phyloP scores from a whole-genome alignment of 37 sponge, comb jelly and placozoan species.

The Ephydatia muelleri region DNA sequence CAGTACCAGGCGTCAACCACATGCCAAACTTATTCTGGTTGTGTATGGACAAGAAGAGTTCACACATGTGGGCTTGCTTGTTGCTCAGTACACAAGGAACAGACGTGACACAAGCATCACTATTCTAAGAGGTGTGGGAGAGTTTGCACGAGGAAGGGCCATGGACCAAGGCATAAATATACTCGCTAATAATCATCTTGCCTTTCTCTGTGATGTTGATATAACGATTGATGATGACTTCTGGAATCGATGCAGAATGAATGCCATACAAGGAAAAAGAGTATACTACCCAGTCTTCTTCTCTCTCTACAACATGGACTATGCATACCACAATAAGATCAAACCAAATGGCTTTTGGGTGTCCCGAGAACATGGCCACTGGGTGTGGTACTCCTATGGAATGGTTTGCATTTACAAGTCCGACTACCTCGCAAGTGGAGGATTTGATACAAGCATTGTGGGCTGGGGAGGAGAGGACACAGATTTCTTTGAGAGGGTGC shows the following conservation, averaged over 20 bases:
- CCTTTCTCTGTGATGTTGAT: slow-evolving; percentile 72
- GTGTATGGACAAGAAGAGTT: slow-evolving; percentile 48
- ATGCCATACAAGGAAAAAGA: slow-evolving; percentile 36
- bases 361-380: slow-evolving; percentile 60
- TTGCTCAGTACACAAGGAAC: slow-evolving; percentile 10
- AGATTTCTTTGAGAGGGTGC: slow-evolving; percentile 30
- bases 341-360: slow-evolving; percentile 7
- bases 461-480: slow-evolving; percentile 83
- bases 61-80: not conserved
- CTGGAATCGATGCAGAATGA: slow-evolving; percentile 44
- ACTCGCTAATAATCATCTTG: slow-evolving; percentile 31
- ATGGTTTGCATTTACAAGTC: slow-evolving; percentile 79
- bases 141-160: slow-evolving; percentile 46
- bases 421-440: slow-evolving; percentile 56
- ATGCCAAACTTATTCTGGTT: slow-evolving; percentile 19
- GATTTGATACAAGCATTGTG: slow-evolving; percentile 45
- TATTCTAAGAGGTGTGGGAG: slow-evolving; percentile 36
- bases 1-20: not conserved
- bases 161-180: slow-evolving; percentile 39
- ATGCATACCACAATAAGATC: slow-evolving; percentile 25
- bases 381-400: slow-evolving; percentile 66
- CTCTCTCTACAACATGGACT: slow-evolving; percentile 65
- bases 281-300: slow-evolving; percentile 78
- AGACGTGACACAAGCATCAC: slow-evolving; percentile 30
- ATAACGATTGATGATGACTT: slow-evolving; percentile 45